Evolutionary conservation across 2,113 vertebrate species (phyloP), one percentile per base, ranked within the genome.

Genomic region (Pungitius pungitius): DNA sequence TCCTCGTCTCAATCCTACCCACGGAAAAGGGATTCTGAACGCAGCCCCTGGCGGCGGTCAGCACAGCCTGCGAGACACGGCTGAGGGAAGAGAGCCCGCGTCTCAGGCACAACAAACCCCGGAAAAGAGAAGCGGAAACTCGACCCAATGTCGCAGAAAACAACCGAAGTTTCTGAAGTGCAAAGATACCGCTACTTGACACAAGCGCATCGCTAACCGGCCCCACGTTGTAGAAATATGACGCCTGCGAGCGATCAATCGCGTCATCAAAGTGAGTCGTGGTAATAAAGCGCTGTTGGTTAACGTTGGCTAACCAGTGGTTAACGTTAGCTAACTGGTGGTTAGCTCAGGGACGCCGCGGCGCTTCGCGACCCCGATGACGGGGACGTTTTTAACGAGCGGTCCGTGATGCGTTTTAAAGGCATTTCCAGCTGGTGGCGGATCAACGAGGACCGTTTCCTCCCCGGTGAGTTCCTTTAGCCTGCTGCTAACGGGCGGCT

Each of bases 121-220:
- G 91, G 90, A 92, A 92, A 78, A 78, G 81, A 75, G 81, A 92
- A 90, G 91, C 80, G 75, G 83, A 86, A 76, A 73, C 33, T n/a
- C 14, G 54, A 13, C 30, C 12, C 37, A 75, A 68, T 56, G 51
- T 39, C 18, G 35, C 59, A 82, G 49, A 43, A 43, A 22, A 60
- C 33, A 42, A 72, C 30, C 39, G 40, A 75, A 83, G 58, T 80
- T 73, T n/a, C 33, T 18, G 4, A 69, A 68, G 64, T 72, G 1
- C 24, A 30, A 1, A 58, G 54, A 18, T 20, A 54, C 51, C 24
- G 51, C 2, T 6, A 13, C 2, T 17, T 40, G 2, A 22, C 61
- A 57, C 60, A 18, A 43, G 57, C 4, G 5, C 74, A 13, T 43
- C 1, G 0, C 2, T 17, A 10, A 1, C 8, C 1, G 24, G 4